Evolutionary conservation across 2,888 invertebrate genomes (phyloP), one percentile per base, ranked within the genome.

Genomic region (Eupithecia pulchellata): DNA sequence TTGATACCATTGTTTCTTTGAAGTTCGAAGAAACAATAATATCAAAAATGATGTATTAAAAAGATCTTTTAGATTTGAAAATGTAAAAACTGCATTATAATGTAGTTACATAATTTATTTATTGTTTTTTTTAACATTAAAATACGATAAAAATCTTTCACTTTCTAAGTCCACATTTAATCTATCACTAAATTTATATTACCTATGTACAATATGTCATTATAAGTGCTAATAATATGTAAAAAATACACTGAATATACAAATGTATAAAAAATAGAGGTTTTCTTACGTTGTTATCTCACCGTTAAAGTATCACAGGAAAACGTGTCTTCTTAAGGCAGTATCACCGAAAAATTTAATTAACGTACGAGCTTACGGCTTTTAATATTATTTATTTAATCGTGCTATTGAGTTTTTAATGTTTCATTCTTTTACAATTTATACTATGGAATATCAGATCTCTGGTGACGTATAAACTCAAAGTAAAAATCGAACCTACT

Each of bases 221-320:
- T 55, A 47, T 57, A 66, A 32, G 58, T 66, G 27, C 47, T 68
- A 68, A 68, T 66, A 67, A 73, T 55, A 69, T 72, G 74, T 75
- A 72, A 72, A 69, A 77, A 73, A 66, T 75, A 75, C 69, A 74
- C 52, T 68, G 66, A 73, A 66, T 74, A 76, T 61, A 72, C 66
- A 63, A 64, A 66, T 68, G 64, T 66, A 66, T 69, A 62, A 74
- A 67, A 69, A 52, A 60, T 30, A 61, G 13, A 20, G 11, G 20
- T 61, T 32, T 61, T 61, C 34, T 61, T n/a, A 61, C n/a, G 17
- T 60, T 72, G 29, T 66, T 63, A 47, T 65, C 66, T 72, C 57
- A 69, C 60, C 68, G 11, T 68, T 25, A 25, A 52, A 11, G 9
- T 73, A 76, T 76, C 73, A 72, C 68, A 72, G 70, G 65, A 57